Evolutionary conservation across 2,113 vertebrate genomes (phyloP).

Genomic region (Eurypyga helias): DNA sequence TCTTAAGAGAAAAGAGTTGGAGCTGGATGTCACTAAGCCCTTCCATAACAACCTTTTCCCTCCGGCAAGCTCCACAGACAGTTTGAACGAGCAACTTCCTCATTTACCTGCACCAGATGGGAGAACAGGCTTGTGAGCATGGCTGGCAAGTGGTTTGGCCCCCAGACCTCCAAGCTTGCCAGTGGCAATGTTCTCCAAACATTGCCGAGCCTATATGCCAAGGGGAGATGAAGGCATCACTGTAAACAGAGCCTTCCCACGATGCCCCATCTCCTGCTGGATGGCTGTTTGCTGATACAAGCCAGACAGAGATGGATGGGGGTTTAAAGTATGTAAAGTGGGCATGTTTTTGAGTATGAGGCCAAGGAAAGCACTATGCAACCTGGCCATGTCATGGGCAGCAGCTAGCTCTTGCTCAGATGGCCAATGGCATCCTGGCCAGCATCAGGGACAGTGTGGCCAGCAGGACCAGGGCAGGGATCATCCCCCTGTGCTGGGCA

Average conservation of each 20-base stretch:
- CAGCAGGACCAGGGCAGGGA: no score
- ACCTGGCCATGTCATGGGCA: not conserved
- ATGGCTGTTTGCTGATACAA: not conserved
- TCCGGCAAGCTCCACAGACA: not conserved
- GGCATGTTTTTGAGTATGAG: rapidly evolving
- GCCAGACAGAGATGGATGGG: not conserved
- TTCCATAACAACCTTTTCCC: rapidly evolving
- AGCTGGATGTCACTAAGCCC: not conserved
- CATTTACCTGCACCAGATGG: not conserved
- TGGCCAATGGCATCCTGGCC: no score
- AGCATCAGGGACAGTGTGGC: no score
- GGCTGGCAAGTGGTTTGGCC: not conserved
- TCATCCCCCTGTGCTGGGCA: no score
- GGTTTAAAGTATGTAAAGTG: not conserved
- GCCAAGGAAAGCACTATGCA: not conserved
- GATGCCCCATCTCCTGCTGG: not conserved
- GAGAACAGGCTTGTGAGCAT: not conserved
- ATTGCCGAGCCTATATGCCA: not conserved
- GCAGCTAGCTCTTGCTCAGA: not conserved
- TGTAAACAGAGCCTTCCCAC: not conserved
- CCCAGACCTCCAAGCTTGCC: not conserved
- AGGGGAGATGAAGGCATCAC: not conserved
- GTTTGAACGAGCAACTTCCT: not conserved
- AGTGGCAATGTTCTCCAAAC: not conserved
- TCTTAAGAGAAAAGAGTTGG: not conserved